Evolutionary conservation across 2,888 invertebrate genomes (phyloP).

Genomic region (Harpalus rubripes): DNA sequence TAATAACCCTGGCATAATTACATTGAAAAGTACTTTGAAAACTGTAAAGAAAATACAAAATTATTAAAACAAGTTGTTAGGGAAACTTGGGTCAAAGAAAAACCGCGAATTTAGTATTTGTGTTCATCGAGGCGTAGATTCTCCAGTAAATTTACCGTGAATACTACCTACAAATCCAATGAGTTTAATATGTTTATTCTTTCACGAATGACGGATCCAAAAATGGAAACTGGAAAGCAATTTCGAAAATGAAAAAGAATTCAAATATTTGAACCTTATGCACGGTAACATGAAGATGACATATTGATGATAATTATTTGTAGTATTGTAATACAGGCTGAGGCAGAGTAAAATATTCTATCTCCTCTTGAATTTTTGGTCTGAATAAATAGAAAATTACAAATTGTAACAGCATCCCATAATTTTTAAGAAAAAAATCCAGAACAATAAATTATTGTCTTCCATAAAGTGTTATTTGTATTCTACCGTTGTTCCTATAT

Average conservation of each 20-base stretch:
- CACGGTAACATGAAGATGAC: too few relatives aligned
- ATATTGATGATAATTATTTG: too few relatives aligned
- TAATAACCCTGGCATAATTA: not conserved
- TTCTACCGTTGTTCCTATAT: not conserved
- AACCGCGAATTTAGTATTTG: not conserved
- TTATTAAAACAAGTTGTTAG: not conserved
- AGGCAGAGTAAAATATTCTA: too few relatives aligned
- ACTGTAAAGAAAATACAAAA: not conserved
- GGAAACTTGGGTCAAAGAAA: not conserved
- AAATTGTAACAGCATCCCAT: too few relatives aligned
- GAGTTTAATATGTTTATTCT: not conserved
- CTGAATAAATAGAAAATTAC: too few relatives aligned
- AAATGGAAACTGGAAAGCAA: not conserved
- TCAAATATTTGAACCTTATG: too few relatives aligned
- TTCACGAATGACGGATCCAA: not conserved
- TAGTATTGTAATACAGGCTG: too few relatives aligned
- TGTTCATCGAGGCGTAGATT: not conserved
- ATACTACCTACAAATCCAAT: not conserved
- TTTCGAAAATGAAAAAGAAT: not conserved
- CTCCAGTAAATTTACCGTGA: not conserved
- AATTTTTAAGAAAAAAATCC: not conserved
- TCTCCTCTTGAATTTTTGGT: too few relatives aligned
- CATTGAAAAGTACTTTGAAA: not conserved
- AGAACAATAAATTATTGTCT: not conserved
- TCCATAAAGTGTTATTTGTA: slow-evolving; percentile 5